Evolutionary conservation across 2,888 invertebrate genomes (phyloP).

Genomic region (Eupithecia dodoneata): DNA sequence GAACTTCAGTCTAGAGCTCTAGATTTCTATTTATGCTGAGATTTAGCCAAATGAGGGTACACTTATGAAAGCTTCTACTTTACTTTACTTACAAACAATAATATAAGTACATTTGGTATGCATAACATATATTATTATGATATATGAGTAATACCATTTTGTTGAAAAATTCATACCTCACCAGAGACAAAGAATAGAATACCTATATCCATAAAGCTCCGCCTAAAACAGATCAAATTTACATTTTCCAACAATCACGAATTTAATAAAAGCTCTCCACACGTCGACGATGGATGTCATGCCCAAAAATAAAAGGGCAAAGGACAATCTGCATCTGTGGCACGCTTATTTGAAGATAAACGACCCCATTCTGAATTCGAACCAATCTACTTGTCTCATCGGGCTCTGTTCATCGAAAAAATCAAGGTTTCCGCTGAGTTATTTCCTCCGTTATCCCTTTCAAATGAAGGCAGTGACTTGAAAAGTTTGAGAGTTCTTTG

Average conservation of each 20-base stretch:
- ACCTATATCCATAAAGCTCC: background rate
- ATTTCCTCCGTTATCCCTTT: constrained; percentile 31
- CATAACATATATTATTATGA: background rate
- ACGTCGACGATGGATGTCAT: constrained; percentile 26
- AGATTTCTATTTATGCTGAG: background rate
- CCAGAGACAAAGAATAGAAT: constrained; percentile 1
- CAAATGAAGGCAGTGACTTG: constrained; percentile 29
- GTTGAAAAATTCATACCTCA: background rate
- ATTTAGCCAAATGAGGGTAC: background rate
- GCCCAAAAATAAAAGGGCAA: constrained; percentile 33
- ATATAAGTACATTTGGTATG: background rate
- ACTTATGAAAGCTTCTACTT: background rate
- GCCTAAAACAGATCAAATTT: constrained; percentile 22
- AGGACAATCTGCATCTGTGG: constrained; percentile 41
- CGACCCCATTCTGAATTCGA: constrained; percentile 58
- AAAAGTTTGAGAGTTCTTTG: constrained; percentile 19
- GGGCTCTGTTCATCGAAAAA: constrained; percentile 34
- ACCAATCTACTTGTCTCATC: constrained; percentile 42
- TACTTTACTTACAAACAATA: background rate
- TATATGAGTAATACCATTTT: background rate
- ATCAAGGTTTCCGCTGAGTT: constrained; percentile 30
- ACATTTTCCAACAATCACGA: constrained; percentile 25
- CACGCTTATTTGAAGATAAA: constrained; percentile 61
- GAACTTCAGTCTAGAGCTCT: constrained; percentile 3
- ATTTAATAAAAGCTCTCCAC: constrained; percentile 29